Conservation (phyloP, 2,888 invertebrate genomes). For the Stratiomys singularior region DNA sequence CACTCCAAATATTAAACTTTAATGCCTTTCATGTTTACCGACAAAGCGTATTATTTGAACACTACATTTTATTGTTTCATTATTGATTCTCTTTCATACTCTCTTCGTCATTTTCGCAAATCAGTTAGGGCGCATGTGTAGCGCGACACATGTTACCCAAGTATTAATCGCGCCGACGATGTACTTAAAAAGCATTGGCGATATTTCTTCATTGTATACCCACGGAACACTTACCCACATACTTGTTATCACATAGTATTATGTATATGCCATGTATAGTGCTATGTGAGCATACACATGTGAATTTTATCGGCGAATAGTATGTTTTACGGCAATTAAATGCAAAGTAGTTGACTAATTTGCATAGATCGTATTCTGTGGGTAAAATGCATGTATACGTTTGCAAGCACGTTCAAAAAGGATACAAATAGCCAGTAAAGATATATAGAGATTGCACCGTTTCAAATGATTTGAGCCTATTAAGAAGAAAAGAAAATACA, state of each 20-base stretch:
- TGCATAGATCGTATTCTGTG: constrained; percentile 36
- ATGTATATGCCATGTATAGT: too few species aligned
- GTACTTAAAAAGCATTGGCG: constrained; percentile 8
- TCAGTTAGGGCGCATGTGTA: constrained; percentile 9
- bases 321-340: constrained; percentile 43
- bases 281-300: neutral
- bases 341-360: constrained; percentile 45
- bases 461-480: constrained; percentile 3
- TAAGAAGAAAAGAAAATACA: neutral
- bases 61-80: neutral
- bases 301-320: constrained; percentile 37
- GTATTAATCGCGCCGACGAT: constrained; percentile 6
- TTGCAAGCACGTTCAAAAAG: neutral
- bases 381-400: neutral
- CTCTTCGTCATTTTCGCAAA: neutral
- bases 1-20: too few species aligned
- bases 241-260: neutral
- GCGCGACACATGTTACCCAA: constrained; percentile 30
- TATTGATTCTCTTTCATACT: neutral
- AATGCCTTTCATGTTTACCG: constrained; percentile 14
- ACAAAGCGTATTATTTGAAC: constrained; percentile 25
- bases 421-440: neutral
- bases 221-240: neutral
- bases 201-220: neutral
- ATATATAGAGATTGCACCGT: neutral